Evolutionary conservation across 2,797 vertebrate species (phyloP).

Genomic region (Crotalus adamanteus): DNA sequence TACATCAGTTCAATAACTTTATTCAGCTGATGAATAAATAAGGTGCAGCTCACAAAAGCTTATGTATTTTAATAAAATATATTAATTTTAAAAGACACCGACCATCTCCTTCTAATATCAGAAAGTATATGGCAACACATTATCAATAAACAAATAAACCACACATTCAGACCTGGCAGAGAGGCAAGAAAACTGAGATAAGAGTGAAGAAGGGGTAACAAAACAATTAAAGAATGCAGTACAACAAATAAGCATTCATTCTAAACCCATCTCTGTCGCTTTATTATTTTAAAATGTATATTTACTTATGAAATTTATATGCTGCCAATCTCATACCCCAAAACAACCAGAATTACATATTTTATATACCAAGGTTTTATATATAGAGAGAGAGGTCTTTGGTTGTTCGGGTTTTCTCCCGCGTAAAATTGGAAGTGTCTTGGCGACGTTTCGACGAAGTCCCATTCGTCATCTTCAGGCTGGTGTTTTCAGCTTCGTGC

Average conservation of each 20-base stretch:
- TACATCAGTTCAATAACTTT: background rate
- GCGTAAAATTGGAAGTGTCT: too few species aligned
- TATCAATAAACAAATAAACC: background rate
- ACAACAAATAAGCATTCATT: background rate
- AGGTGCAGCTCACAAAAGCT: background rate
- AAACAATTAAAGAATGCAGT: background rate
- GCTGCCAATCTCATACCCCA: background rate
- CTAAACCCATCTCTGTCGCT: background rate
- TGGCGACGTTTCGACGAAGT: too few species aligned
- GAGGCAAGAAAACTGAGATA: background rate
- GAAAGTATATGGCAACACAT: background rate
- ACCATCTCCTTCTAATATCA: background rate
- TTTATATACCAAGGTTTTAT: too few species aligned
- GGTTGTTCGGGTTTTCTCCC: too few species aligned
- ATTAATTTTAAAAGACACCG: background rate
- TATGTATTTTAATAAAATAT: background rate
- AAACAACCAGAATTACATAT: background rate
- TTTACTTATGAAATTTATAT: background rate
- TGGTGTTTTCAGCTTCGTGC: too few species aligned
- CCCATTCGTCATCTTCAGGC: too few species aligned
- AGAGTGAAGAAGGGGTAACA: background rate
- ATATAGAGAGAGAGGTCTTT: too few species aligned
- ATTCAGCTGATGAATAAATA: background rate
- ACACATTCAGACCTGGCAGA: background rate
- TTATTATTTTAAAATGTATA: background rate